Evolutionary conservation across 2,797 vertebrate species (phyloP).

Genomic region (Oreonectes daqikongensis): DNA sequence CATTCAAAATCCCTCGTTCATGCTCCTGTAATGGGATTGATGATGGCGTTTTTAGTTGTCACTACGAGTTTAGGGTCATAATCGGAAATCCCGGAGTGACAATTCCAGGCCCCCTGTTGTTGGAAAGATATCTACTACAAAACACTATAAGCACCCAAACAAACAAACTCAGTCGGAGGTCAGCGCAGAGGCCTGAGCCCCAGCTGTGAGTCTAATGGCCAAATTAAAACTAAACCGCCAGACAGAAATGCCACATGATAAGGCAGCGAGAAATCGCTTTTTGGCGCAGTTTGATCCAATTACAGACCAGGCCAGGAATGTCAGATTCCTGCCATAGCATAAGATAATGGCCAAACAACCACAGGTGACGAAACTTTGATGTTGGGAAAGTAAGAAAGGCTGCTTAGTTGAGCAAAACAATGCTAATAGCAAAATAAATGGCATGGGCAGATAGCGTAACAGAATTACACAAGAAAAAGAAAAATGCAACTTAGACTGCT

Average conservation of each 20-base stretch:
- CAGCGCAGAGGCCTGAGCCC: conserved; percentile 28
- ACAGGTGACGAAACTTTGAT: conserved; percentile 14
- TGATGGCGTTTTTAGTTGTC: not conserved
- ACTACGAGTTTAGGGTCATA: conserved; percentile 40
- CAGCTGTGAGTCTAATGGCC: conserved; percentile 52
- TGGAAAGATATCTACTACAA: conserved; percentile 38
- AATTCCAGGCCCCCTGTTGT: conserved; percentile 35
- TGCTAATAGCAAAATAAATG: not conserved
- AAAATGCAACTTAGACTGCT: too few species aligned
- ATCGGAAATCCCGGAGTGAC: conserved; percentile 42
- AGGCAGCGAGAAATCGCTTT: conserved; percentile 31
- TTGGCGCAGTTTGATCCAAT: conserved; percentile 46
- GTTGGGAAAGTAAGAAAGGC: not conserved
- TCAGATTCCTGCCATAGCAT: conserved; percentile 26
- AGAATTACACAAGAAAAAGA: too few species aligned
- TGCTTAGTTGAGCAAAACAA: not conserved
- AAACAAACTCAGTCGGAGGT: conserved; percentile 56
- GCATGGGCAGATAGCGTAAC: not conserved
- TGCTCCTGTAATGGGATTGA: conserved; percentile 7
- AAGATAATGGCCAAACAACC: conserved; percentile 17
- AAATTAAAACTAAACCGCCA: conserved; percentile 48
- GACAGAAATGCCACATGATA: conserved; percentile 47
- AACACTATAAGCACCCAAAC: conserved; percentile 49
- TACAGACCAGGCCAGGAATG: conserved; percentile 30
- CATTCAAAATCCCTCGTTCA: not conserved